Conservation (phyloP, 2,888 invertebrate species). For the Parnassius smintheus region DNA sequence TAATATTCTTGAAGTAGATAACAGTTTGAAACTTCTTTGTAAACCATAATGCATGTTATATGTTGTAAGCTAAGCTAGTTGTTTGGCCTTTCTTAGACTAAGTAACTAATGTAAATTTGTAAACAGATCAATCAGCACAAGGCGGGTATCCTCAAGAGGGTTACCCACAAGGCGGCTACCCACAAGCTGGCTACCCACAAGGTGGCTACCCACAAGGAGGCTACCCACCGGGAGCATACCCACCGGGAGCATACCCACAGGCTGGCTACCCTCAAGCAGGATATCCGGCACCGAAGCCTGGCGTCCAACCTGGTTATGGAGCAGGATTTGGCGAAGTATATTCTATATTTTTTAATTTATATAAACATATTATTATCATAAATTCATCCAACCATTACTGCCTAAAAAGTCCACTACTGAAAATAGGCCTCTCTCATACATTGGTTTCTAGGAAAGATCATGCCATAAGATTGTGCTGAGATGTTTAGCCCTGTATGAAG, state of each 20-base stretch:
- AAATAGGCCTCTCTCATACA: too few relatives aligned
- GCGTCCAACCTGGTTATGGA: constrained; percentile 52
- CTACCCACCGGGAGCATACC: constrained; percentile 55
- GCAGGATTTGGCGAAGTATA: constrained; percentile 65
- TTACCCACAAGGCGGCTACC: constrained; percentile 46
- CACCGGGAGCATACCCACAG: constrained; percentile 40
- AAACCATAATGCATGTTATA: background rate
- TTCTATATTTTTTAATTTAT: too few relatives aligned
- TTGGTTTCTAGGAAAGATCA: too few relatives aligned
- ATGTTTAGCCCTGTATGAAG: too few relatives aligned
- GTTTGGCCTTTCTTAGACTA: background rate
- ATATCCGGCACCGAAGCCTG: constrained; percentile 46
- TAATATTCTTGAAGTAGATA: too few relatives aligned
- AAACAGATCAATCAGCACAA: constrained; percentile 30
- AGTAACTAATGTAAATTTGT: background rate
- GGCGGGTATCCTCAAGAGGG: constrained; percentile 50
- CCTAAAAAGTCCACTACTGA: too few relatives aligned
- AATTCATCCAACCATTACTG: too few relatives aligned
- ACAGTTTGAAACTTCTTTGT: constrained; percentile 9
- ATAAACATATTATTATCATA: too few relatives aligned
- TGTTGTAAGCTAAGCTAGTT: background rate
- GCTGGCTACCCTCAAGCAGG: constrained; percentile 30
- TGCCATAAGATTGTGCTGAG: too few relatives aligned
- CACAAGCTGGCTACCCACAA: constrained; percentile 44
- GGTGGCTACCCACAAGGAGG: constrained; percentile 60